Evolutionary conservation across 2,888 invertebrate species (phyloP), one percentile per base, ranked within the genome.

Genomic region (Drosophila bunnanda): DNA sequence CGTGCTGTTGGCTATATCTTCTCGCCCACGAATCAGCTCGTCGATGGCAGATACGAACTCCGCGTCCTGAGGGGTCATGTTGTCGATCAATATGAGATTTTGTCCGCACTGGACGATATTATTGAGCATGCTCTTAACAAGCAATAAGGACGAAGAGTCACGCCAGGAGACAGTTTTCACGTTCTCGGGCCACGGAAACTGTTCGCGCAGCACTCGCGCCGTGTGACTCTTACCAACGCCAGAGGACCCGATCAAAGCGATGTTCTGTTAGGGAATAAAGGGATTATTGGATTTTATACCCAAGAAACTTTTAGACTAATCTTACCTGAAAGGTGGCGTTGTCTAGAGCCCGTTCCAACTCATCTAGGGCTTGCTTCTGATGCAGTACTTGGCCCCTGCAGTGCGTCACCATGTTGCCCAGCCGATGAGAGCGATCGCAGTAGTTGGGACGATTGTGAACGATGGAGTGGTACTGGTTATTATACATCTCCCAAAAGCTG

Each of bases 131-230:
- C 65, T 38, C 13, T 39, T 17, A 13, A 89, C 46, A 0, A 39
- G 12, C 0, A 59, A 44, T 5, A 43, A 30, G 0, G 34, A 46
- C 5, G 77, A 34, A 1, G 76, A 36, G 2, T 76, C 82, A 43
- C 82, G 83, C 91, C 91, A 92, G 3, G 79, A 76, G 25, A 88
- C 82, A 0, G 68, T 67, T 7, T 91, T 82, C 0, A 88, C 79
- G 68, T 92, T 92, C 34, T 92, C 90, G 1, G 65, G 54, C 92
- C 92, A 92, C 1, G 90, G 91, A 74, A 89, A 92, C 28, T 78
- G 32, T 2, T 89, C 59, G 4, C 64, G 60, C 6, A 92, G 56
- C 13, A 87, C 58, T 10, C 78, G 83, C 3, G 82, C 70, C 4
- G 90, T 89, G 17, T 89, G 68, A 12, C 84, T 91, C 73, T 92